Base-by-base conservation (phyloP, 2,113 vertebrate genomes). In the Elanoides forficatus region DNA sequence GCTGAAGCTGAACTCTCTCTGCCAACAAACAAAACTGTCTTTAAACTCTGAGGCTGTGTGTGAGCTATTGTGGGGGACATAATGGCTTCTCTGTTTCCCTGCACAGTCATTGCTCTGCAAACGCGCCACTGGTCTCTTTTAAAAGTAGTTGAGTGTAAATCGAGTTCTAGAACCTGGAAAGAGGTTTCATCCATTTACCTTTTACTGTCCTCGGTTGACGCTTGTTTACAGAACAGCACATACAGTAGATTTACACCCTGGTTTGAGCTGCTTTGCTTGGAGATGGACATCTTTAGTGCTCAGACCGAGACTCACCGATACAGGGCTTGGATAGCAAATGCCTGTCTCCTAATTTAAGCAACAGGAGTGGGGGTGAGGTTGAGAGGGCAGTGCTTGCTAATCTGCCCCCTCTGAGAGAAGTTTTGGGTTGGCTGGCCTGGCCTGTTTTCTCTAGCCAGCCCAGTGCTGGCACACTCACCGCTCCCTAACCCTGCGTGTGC, bases 41-140 rank as follows among this genome's bases (percentile, higher is more conserved):
- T 91, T 83, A 97, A 95, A 94, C 84, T 86, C 93, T 40, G 79
- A 91, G 87, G 89, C 97, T 96, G 95, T 95, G 95, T 94, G 92
- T 85, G 93, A 96, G 89, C 94, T 96, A 96, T 97, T 97, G 96
- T 96, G 83, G 74, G 63, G 66, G 26, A 81, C 78, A 97, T 94
- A 96, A 97, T 86, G 96, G 91, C 79, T 74, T 66, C 97, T 96
- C 96, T 97, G 97, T 97, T 96, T 81, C 79, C 84, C 48, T 83
- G 93, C 94, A 47, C 81, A 83, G 95, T 81, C 71, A 53, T 58
- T 91, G 95, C 91, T 82, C 91, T 76, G 81, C 95, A 81, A 90
- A 76, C 81, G 84, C 7, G 25, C 91, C 87, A 86, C 84, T 85
- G 84, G 75, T 60, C 91, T 96, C 85, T 94, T 82, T 85, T 90